Conservation (phyloP, 2,797 vertebrate species). For the Clarias fuscus region DNA sequence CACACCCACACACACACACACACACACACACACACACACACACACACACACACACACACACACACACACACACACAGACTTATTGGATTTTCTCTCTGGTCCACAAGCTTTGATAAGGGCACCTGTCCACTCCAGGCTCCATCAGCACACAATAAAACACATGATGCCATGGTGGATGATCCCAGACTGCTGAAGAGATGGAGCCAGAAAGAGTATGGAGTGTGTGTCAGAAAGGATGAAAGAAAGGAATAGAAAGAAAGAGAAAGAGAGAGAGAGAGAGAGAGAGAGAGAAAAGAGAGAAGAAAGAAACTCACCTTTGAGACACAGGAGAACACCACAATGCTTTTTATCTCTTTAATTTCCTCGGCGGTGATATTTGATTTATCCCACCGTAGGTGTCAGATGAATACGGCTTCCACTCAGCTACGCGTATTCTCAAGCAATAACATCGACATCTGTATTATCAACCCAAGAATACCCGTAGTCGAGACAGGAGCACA, state of each 20-base stretch:
- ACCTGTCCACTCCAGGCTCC: slow-evolving; percentile 74
- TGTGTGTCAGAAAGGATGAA: background rate
- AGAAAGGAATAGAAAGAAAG: background rate
- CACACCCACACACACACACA: slow-evolving; percentile 42
- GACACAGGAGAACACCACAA: slow-evolving; percentile 17
- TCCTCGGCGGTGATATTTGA: slow-evolving; percentile 13
- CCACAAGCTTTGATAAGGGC: slow-evolving; percentile 63
- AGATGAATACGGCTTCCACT: slow-evolving; percentile 67
- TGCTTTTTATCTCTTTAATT: slow-evolving; percentile 28
- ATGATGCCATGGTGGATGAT: slow-evolving; percentile 65
- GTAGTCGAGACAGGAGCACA: slow-evolving; percentile 77
- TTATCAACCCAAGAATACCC: slow-evolving; percentile 82
- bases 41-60: slow-evolving; percentile 42
- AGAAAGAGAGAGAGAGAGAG: background rate
- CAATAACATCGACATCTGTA: slow-evolving; percentile 81
- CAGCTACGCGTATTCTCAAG: slow-evolving; percentile 83
- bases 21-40: slow-evolving; percentile 46
- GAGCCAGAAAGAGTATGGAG: background rate
- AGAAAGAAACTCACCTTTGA: slow-evolving; percentile 32
- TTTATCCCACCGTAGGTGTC: slow-evolving; percentile 17
- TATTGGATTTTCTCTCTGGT: slow-evolving; percentile 51
- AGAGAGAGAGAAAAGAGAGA: background rate
- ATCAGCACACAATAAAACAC: slow-evolving; percentile 71
- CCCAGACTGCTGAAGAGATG: slow-evolving; percentile 59
- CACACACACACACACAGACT: slow-evolving; percentile 30